Conservation (phyloP, 2,888 invertebrate genomes). For the Ophion costatus region DNA sequence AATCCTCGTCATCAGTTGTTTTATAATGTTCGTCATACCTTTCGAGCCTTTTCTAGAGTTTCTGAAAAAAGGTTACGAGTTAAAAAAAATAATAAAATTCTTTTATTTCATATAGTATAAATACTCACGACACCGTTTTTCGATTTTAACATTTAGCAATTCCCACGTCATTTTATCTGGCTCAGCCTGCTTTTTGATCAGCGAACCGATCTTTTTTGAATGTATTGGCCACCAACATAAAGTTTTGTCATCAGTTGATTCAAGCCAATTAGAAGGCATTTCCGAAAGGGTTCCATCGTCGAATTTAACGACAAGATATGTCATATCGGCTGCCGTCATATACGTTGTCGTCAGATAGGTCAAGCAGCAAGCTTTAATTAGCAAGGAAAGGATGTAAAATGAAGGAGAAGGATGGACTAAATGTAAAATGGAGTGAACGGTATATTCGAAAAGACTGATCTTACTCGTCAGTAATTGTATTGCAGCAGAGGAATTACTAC, state of each 20-base stretch:
- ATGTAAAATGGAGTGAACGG: conserved; percentile 16
- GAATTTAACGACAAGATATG: conserved; percentile 36
- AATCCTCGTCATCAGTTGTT: no score
- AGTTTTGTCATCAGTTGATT: conserved; percentile 23
- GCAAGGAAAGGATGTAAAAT: no score
- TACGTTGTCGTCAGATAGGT: conserved; percentile 17
- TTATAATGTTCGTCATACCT: no score
- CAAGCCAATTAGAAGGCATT: conserved; percentile 30
- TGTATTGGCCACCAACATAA: no score
- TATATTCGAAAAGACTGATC: conserved; percentile 16
- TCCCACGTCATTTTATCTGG: conserved; percentile 31
- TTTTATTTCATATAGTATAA: conserved; percentile 6
- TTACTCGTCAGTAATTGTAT: conserved; percentile 42
- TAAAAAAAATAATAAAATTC: conserved; percentile 18
- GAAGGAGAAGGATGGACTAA: conserved; percentile 19
- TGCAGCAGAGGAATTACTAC: conserved; percentile 40
- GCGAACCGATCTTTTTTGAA: no score
- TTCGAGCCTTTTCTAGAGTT: no score
- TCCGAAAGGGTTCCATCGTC: conserved; percentile 29
- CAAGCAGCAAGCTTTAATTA: conserved; percentile 13
- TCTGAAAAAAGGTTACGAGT: no score
- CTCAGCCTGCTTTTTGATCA: conserved; percentile 26
- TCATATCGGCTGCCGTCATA: conserved; percentile 23
- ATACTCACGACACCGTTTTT: conserved; percentile 17
- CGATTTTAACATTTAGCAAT: conserved; percentile 28